These are phyloP conservation scores for Nasonia oneida DNA, from an alignment of 2,888 invertebrate species.

Conservation along the genomic window DNA sequence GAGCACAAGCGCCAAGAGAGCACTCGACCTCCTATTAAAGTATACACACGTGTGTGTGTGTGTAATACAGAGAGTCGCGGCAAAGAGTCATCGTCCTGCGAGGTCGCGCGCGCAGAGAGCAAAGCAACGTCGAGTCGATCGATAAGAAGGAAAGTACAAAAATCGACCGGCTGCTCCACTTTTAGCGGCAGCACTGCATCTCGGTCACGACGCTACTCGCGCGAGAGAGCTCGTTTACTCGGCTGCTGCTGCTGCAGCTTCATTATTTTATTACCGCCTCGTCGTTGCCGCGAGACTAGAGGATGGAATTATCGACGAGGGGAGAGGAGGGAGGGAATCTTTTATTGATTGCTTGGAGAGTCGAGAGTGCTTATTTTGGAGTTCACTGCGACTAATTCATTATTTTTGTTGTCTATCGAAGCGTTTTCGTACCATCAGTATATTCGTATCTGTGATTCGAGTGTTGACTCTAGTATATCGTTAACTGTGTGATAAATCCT, in stretches of 20 bases:
- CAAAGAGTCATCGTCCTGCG: constrained; percentile 55
- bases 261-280: background rate
- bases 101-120: constrained; percentile 33
- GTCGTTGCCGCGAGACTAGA: background rate
- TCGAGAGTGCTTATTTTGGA: background rate
- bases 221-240: background rate
- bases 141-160: constrained; percentile 61
- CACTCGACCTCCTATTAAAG: background rate
- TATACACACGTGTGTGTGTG: background rate
- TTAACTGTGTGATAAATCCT: too few species aligned
- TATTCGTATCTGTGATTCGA: too few species aligned
- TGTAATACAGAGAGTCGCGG: background rate
- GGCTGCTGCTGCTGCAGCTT: background rate
- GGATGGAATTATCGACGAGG: background rate
- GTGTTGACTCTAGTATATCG: too few species aligned
- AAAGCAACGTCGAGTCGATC: constrained; percentile 37
- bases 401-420: too few species aligned
- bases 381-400: too few species aligned
- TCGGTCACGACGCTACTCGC: constrained; percentile 51
- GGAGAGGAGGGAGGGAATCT: background rate
- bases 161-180: constrained; percentile 57
- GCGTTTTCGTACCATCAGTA: too few species aligned
- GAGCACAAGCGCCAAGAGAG: background rate
- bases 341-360: background rate
- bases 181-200: constrained; percentile 49